Evolutionary conservation across 2,888 invertebrate species (phyloP), one percentile per base, ranked within the genome.

Genomic region (Scaptomyza parva): DNA sequence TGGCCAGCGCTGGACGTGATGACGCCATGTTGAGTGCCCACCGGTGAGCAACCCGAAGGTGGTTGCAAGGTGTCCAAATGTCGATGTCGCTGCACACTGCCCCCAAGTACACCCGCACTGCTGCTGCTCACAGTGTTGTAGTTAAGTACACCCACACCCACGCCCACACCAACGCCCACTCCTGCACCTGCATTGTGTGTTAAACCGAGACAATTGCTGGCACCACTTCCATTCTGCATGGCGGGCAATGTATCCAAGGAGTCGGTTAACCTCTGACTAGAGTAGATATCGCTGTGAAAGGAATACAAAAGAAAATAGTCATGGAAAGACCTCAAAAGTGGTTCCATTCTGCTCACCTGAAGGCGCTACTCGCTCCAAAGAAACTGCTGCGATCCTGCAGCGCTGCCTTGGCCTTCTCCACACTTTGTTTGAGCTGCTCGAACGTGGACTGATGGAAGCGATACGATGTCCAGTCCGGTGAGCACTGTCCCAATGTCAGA

Each of bases 331-430:
- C 6, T 2, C 7, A 30, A 30, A 12, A 0, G 5, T 30, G n/a
- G 1, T 30, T n/a, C 1, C 6, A 8, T 53, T 30, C 14, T 20
- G 1, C 64, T 70, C 93, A 92, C 95, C 94, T 94, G 91, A 96
- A 96, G 3, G 96, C 95, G 68, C 95, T 95, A 48, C 95, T 94
- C 12, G 95, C 93, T 0, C 95, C 95, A 69, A 95, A 92, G 76
- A 96, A 94, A 11, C 95, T 94, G 35, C 94, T 95, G 57, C 94
- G 92, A 90, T 96, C 95, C 90, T 96, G 96, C 45, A 97, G 92
- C 0, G 96, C 97, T 0, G 97, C 97, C 90, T 97, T 97, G 41
- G 97, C 97, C 89, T 97, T 97, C 90, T 97, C 97, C 41, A 97
- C 97, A 88, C 96, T 96, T 91, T 97, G 97, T 88, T 97, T 97